Evolutionary conservation across 2,797 vertebrate genomes (phyloP).

Genomic region (Xenopus petersii): DNA sequence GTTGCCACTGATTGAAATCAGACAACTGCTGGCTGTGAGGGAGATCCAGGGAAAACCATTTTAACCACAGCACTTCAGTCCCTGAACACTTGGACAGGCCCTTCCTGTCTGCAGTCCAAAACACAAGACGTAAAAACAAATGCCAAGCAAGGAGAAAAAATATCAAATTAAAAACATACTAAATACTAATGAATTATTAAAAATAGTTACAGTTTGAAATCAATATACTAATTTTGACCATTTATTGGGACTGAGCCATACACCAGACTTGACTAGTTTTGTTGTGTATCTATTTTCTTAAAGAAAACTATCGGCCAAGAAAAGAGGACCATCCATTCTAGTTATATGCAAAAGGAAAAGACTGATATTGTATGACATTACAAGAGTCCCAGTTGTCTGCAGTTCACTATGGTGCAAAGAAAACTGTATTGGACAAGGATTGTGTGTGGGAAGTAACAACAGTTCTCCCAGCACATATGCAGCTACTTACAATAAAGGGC

Average conservation of each 20-base stretch:
- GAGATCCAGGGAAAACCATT: slow-evolving; percentile 67
- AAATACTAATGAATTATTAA: neutral
- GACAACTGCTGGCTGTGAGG: slow-evolving; percentile 73
- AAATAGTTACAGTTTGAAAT: neutral
- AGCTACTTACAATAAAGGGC: no score
- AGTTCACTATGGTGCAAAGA: no score
- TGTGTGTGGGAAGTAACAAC: no score
- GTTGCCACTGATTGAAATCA: slow-evolving; percentile 77
- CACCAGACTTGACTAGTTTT: no score
- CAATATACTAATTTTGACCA: neutral
- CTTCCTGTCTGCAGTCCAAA: slow-evolving; percentile 57
- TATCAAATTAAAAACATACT: neutral
- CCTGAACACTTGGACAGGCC: slow-evolving; percentile 56
- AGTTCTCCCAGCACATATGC: no score
- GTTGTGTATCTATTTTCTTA: no score
- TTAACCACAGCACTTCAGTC: slow-evolving; percentile 64
- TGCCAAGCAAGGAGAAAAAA: neutral
- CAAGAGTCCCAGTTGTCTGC: no score
- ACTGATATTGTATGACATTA: no score
- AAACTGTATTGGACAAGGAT: no score
- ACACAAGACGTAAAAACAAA: neutral
- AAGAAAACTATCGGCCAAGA: no score
- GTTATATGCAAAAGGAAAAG: no score
- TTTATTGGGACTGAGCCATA: neutral
- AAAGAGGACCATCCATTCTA: no score